Evolutionary conservation across 2,113 vertebrate genomes (phyloP).

Genomic region (Elaphurus davidianus): DNA sequence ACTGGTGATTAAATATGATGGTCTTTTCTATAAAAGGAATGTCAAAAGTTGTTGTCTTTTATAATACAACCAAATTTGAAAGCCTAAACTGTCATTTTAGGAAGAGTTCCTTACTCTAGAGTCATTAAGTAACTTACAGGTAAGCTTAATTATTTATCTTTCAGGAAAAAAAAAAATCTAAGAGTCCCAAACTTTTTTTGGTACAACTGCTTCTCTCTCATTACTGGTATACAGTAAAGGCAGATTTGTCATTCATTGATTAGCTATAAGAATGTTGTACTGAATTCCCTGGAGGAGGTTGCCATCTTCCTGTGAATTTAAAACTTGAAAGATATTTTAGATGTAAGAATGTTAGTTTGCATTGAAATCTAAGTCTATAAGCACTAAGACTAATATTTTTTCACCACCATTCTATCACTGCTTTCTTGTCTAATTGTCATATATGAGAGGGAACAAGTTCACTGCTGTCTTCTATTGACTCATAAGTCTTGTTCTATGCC

Average conservation of each 20-base stretch:
- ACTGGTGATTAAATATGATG: neutral
- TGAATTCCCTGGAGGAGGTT: neutral
- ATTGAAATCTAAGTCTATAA: neutral
- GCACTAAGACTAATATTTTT: neutral
- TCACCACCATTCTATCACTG: neutral
- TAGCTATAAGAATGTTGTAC: neutral
- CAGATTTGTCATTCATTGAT: neutral
- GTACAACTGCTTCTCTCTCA: neutral
- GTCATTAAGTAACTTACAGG: neutral
- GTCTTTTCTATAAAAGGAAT: neutral
- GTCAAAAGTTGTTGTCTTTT: neutral
- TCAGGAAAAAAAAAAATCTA: neutral
- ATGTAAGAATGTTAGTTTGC: neutral
- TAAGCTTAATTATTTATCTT: neutral
- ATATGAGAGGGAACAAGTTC: neutral
- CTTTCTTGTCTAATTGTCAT: neutral
- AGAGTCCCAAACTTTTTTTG: neutral
- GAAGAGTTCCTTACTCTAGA: neutral
- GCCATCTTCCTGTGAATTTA: neutral
- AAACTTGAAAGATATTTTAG: neutral
- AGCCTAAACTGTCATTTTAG: neutral
- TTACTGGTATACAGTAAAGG: neutral
- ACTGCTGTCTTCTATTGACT: neutral
- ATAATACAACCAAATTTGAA: neutral
- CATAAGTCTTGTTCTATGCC: neutral